Conservation (phyloP, 2,113 vertebrate species). For the Cebus imitator region DNA sequence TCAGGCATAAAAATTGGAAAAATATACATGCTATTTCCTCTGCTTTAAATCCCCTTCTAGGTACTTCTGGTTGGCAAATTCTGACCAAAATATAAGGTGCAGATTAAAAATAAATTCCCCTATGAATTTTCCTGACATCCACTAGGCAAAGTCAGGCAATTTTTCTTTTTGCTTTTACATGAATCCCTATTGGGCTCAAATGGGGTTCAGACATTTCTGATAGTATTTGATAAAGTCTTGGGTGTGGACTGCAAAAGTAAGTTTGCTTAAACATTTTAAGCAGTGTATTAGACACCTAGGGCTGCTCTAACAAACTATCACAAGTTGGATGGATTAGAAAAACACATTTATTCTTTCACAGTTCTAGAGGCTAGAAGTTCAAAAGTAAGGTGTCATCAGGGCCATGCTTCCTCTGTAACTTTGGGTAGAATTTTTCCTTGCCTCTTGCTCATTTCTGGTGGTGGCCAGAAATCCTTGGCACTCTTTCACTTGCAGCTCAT, state of each 20-base stretch:
- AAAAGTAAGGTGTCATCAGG: neutral
- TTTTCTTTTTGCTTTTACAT: neutral
- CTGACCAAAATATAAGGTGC: neutral
- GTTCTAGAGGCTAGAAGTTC: neutral
- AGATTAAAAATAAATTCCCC: neutral
- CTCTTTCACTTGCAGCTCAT: neutral
- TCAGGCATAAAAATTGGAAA: neutral
- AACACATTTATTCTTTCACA: neutral
- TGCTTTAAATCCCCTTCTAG: neutral
- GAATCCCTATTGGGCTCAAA: neutral
- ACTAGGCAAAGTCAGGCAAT: neutral
- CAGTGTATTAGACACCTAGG: neutral
- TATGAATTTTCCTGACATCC: neutral
- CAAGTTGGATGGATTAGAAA: neutral
- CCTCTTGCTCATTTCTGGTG: neutral
- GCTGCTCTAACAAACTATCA: neutral
- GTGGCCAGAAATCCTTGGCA: too few relatives aligned
- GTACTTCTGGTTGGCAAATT: neutral
- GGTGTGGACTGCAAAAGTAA: neutral
- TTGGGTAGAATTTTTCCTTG: neutral
- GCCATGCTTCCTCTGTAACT: neutral
- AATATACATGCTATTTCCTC: neutral
- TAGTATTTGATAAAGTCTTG: neutral
- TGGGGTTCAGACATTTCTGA: neutral
- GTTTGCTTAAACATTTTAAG: neutral